phyloP scores from a whole-genome alignment of 2,888 invertebrate species.

The Bombylius major region DNA sequence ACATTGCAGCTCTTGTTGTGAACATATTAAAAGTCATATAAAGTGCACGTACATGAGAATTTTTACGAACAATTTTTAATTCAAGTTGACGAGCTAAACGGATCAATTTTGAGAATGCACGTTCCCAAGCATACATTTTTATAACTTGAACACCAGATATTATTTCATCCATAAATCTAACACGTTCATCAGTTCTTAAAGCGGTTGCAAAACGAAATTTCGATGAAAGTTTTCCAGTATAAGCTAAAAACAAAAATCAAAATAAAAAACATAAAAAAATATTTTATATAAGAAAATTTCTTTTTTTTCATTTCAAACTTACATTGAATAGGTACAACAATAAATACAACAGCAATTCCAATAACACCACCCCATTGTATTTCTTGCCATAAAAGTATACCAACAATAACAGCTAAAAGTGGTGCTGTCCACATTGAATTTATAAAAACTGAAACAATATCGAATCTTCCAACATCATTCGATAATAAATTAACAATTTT shows the following conservation, averaged over 20 bases:
- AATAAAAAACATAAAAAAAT: not conserved
- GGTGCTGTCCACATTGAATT: slow-evolving; percentile 79
- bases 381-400: slow-evolving; percentile 54
- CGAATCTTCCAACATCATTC: slow-evolving; percentile 78
- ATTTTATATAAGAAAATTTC: not conserved
- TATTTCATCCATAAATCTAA: slow-evolving; percentile 65
- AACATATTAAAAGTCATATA: slow-evolving; percentile 68
- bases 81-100: slow-evolving; percentile 53
- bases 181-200: slow-evolving; percentile 55
- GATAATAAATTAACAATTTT: slow-evolving; percentile 80
- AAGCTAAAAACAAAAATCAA: slow-evolving; percentile 17
- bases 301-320: slow-evolving; percentile 8
- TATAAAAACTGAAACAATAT: slow-evolving; percentile 57
- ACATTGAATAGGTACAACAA: slow-evolving; percentile 70
- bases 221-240: slow-evolving; percentile 24
- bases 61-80: slow-evolving; percentile 44
- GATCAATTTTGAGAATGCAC: slow-evolving; percentile 66
- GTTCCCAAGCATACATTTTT: slow-evolving; percentile 91
- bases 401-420: slow-evolving; percentile 47
- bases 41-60: slow-evolving; percentile 50
- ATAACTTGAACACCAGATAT: slow-evolving; percentile 60
- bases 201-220: slow-evolving; percentile 41
- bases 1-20: slow-evolving; percentile 67
- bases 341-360: slow-evolving; percentile 55
- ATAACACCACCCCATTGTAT: slow-evolving; percentile 53